Evolutionary conservation across 2,888 invertebrate species (phyloP), one percentile per base, ranked within the genome.

Genomic region (Thymelicus sylvestris): DNA sequence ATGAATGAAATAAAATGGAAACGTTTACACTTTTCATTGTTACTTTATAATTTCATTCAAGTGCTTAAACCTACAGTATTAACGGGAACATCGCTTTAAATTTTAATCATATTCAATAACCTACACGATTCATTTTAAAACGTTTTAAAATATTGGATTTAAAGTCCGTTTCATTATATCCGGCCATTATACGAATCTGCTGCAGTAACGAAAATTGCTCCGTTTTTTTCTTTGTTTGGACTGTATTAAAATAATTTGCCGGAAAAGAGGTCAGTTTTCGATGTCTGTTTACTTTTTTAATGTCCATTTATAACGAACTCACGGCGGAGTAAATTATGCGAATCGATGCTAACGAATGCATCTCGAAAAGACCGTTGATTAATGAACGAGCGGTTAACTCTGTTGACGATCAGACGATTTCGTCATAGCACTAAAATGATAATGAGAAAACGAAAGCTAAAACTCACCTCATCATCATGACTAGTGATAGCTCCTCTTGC

Each of bases 401-500:
- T 74, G 76, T 77, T 76, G 81, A 77, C 78, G 78, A 81, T 80
- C 81, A 75, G 74, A 72, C 74, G 77, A 80, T n/a, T n/a, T n/a
- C n/a, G n/a, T n/a, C n/a, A 79, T 82, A 82, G 79, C 78, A 85
- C 85, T 80, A 80, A 82, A 81, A 81, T 80, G 78, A 74, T 75
- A 77, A 79, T 75, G 74, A 72, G 74, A 79, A 78, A 74, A 67
- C 31, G 52, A 71, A 48, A 74, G 66, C 70, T 79, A 78, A 83
- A 82, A 84, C 78, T 73, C 91, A 95, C 95, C 99, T 96, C 96
- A 99, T 98, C 97, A 99, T 99, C 97, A 99, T 98, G 94, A 98
- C 98, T 75, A 99, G 95, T 63, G 97, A 97, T 76, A 97, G 95
- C 86, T 98, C 98, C 90, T 99, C 98, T 92, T 98, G 98, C 80